Evolutionary conservation across 2,797 vertebrate genomes (phyloP).

Genomic region (Chromobotia macracanthus): DNA sequence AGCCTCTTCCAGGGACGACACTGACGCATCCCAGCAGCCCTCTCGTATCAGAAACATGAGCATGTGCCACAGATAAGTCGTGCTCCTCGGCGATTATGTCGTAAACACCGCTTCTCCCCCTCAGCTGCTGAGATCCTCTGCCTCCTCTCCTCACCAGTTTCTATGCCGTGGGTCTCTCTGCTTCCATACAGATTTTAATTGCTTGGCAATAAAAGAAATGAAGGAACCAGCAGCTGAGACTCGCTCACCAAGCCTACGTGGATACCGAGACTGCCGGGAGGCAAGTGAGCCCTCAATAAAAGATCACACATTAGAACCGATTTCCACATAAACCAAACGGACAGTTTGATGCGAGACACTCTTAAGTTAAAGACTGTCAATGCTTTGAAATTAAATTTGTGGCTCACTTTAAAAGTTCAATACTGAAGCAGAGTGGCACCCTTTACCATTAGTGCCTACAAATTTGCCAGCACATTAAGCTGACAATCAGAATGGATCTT

Average conservation of each 20-base stretch:
- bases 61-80: slow-evolving; percentile 68
- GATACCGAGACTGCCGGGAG: slow-evolving; percentile 44
- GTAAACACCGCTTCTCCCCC: slow-evolving; percentile 57
- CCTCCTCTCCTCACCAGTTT: slow-evolving; percentile 8
- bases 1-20: slow-evolving; percentile 66
- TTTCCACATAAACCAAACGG: slow-evolving; percentile 54
- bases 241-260: slow-evolving; percentile 26
- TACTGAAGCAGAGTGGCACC: slow-evolving; percentile 10
- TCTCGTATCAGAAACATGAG: slow-evolving; percentile 66
- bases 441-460: slow-evolving; percentile 13
- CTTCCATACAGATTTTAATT: slow-evolving; percentile 56
- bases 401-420: slow-evolving; percentile 48
- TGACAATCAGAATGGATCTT: background rate
- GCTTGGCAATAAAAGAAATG: slow-evolving; percentile 60
- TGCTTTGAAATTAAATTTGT: slow-evolving; percentile 49
- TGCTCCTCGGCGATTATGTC: slow-evolving; percentile 65
- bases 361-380: slow-evolving; percentile 47
- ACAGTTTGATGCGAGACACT: slow-evolving; percentile 36
- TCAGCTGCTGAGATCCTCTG: slow-evolving; percentile 43
- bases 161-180: slow-evolving; percentile 35
- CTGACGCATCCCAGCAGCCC: slow-evolving; percentile 60
- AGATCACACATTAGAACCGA: slow-evolving; percentile 42
- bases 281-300: slow-evolving; percentile 54
- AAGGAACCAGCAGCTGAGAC: slow-evolving; percentile 49
- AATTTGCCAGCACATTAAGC: slow-evolving; percentile 10